Conservation (phyloP, 1,140 invertebrate genomes). For the Rhynchophorus ferrugineus region DNA sequence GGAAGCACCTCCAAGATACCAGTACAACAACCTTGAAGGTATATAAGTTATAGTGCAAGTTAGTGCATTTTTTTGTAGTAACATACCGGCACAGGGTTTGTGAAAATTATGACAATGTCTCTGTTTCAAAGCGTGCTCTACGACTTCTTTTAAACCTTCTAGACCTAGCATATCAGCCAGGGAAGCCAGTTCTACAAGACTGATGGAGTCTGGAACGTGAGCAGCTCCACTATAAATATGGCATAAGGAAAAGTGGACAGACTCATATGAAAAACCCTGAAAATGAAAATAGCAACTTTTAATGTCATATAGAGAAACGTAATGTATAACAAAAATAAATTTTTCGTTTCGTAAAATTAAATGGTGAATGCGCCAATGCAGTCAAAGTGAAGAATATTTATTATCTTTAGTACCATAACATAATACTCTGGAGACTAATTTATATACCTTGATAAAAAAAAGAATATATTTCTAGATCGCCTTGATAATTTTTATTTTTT, state of each 20-base stretch:
- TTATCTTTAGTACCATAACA: too few species aligned
- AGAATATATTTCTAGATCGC: too few species aligned
- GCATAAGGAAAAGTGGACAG: slow-evolving; percentile 81
- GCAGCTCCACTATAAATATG: slow-evolving; percentile 88
- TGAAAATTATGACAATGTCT: slow-evolving; percentile 90
- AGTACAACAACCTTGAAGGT: slow-evolving; percentile 31
- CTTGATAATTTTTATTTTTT: too few species aligned
- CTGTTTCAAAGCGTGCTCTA: slow-evolving; percentile 75
- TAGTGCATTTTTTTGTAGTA: not conserved
- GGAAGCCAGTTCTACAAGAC: slow-evolving; percentile 76
- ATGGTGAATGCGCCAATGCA: too few species aligned
- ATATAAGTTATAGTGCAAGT: too few species aligned
- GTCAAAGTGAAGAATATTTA: too few species aligned
- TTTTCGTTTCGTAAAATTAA: too few species aligned
- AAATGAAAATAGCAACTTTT: slow-evolving; percentile 37
- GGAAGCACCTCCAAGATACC: slow-evolving; percentile 73
- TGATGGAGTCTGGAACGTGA: slow-evolving; percentile 73
- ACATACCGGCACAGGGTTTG: slow-evolving; percentile 50
- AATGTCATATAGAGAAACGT: not conserved
- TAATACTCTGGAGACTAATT: too few species aligned
- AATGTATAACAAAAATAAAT: not conserved
- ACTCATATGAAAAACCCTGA: slow-evolving; percentile 75
- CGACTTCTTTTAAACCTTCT: slow-evolving; percentile 83
- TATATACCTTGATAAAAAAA: too few species aligned
- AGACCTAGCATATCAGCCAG: slow-evolving; percentile 81